These are phyloP conservation scores for Cinclus mexicanus DNA, from an alignment of 2,113 vertebrate species.

Conservation along the genomic window DNA sequence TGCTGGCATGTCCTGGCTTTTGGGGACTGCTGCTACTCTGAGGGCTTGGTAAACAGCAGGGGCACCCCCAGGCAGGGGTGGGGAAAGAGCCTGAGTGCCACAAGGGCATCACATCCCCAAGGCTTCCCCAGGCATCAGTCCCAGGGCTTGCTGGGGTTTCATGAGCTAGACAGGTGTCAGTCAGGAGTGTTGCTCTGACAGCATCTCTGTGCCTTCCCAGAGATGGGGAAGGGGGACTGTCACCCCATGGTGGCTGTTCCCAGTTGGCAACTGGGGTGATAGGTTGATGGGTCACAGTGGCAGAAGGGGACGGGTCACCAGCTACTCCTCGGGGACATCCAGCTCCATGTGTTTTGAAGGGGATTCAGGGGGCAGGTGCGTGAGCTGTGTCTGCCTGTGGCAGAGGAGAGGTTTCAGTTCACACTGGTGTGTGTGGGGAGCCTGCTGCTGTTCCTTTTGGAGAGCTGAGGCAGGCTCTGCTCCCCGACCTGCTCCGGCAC, in stretches of 20 bases:
- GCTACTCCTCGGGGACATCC: background rate
- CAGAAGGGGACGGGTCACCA: background rate
- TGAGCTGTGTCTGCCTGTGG: background rate
- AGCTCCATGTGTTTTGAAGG: background rate
- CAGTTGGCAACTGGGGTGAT: background rate
- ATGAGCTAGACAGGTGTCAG: background rate
- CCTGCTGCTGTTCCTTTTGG: background rate
- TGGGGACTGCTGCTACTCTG: background rate
- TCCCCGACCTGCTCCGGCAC: background rate
- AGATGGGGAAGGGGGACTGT: background rate
- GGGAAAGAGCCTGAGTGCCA: background rate
- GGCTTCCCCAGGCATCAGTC: background rate
- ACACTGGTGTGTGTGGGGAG: background rate
- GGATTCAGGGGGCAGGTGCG: background rate
- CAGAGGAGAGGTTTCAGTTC: background rate
- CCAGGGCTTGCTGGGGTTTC: background rate
- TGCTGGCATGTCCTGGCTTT: background rate
- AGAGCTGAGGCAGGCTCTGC: background rate
- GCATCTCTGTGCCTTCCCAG: background rate
- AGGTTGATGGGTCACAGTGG: rapidly evolving
- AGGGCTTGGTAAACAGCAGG: background rate
- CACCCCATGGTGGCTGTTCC: background rate
- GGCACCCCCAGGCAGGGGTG: background rate
- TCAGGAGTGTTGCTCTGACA: background rate
- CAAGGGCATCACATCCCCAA: rapidly evolving